Evolutionary conservation across 1,140 invertebrate genomes (phyloP).

Genomic region (Platyura marginata): DNA sequence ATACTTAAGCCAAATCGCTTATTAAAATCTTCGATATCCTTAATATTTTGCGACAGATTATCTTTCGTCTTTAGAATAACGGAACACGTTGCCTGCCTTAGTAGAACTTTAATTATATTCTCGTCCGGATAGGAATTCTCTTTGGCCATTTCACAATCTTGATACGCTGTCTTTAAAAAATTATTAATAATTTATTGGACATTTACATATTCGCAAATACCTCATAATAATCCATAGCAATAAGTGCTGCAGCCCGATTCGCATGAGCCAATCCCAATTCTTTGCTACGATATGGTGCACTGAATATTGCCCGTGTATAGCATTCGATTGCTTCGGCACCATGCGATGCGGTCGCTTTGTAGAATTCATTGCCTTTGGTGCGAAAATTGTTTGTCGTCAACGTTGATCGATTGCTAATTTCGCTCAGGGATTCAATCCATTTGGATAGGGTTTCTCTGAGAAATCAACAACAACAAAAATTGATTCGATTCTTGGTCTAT

Average conservation of each 20-base stretch:
- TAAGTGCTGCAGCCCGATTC: neutral
- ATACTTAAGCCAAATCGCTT: no score
- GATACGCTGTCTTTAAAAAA: neutral
- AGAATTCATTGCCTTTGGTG: neutral
- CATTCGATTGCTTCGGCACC: neutral
- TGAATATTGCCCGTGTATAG: slow-evolving; percentile 1
- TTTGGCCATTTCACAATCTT: neutral
- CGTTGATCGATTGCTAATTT: neutral
- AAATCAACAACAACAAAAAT: no score
- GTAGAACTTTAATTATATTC: neutral
- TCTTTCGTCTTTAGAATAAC: neutral
- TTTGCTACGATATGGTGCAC: neutral
- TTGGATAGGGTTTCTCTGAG: no score
- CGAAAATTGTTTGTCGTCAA: neutral
- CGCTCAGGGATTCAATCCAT: neutral
- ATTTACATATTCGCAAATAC: neutral
- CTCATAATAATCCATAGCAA: neutral
- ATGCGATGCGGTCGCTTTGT: neutral
- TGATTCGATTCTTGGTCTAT: no score
- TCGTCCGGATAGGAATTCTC: neutral
- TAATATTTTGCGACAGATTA: neutral
- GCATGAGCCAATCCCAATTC: slow-evolving; percentile 1
- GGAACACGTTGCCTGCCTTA: neutral
- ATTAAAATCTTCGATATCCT: no score
- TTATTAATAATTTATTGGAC: neutral